Evolutionary conservation across 2,797 vertebrate genomes (phyloP), one percentile per base, ranked within the genome.

Genomic region (Numenius phaeopus): DNA sequence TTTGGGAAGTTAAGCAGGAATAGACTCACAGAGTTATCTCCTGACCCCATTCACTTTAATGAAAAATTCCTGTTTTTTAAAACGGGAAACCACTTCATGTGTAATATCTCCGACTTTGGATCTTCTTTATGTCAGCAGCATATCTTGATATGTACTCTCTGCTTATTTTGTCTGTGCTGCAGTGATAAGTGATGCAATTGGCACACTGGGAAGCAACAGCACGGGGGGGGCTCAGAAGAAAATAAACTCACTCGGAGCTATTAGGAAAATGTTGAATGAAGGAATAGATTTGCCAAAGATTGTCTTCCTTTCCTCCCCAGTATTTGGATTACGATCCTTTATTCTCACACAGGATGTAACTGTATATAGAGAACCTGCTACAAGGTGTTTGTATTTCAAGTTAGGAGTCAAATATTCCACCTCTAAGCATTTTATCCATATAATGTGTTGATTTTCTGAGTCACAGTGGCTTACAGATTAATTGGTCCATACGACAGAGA

Each of bases 141-240:
- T 11, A 22, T 32, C 46, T 69, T 39, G 16, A 5, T 23, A 13
- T 11, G 2, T 29, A 46, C 62, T 67, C 34, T 40, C 50, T n/a
- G 26, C 27, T 80, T 65, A 47, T 79, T 79, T 90, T 42, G 14
- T 16, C 26, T 39, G 32, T 69, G 29, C 79, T 79, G 58, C 27
- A 72, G 64, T n/a, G 37, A 26, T 54, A 79, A 67, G 24, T n/a
- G 47, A 71, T 71, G 42, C 32, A 42, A 6, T 5, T 72, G 62
- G 49, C 44, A 42, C 54, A 19, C 4, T 46, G 39, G 64, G 55
- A 84, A 87, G 24, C 44, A 75, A 15, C 9, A 62, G 50, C 37
- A 59, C 0, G 0, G 14, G 3, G 46, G 8, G 16, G 13, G 5
- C 46, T 50, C 40, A 52, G 14, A 65, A 30, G 44, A 76, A 81